Percentiles rank a stretch among this genome's conserved stretches.
phyloP scores from a whole-genome alignment of 2,888 invertebrate genomes.

The Andrena minutula region DNA sequence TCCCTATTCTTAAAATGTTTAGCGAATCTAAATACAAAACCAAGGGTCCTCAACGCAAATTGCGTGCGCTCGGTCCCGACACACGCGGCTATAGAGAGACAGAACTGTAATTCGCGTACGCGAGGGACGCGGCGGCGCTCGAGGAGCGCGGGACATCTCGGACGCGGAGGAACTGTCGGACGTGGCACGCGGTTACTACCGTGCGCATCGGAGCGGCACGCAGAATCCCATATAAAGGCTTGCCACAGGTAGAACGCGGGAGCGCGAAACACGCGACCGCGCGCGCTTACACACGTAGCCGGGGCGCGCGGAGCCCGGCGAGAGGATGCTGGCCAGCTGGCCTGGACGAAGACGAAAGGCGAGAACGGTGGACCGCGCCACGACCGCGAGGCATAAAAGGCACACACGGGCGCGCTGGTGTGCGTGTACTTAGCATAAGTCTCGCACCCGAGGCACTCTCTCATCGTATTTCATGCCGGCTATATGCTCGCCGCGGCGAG shows the following conservation, averaged over 20 bases:
- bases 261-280: slow-evolving; percentile 65
- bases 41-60: too few species aligned
- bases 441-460: slow-evolving; percentile 83
- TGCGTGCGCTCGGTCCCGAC: too few species aligned
- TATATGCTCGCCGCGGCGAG: slow-evolving; percentile 63
- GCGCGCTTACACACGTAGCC: slow-evolving; percentile 39
- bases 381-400: slow-evolving; percentile 65
- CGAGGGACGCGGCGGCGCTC: background rate
- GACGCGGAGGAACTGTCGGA: slow-evolving; percentile 24
- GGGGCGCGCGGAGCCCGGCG: slow-evolving; percentile 11
- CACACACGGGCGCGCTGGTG: slow-evolving; percentile 64
- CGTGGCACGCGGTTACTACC: slow-evolving; percentile 45
- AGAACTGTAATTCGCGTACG: background rate
- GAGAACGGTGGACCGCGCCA: slow-evolving; percentile 47
- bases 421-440: slow-evolving; percentile 83
- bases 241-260: slow-evolving; percentile 57
- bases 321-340: slow-evolving; percentile 19
- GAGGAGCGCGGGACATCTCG: slow-evolving; percentile 19
- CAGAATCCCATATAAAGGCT: slow-evolving; percentile 61
- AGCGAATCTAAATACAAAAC: too few species aligned
- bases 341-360: slow-evolving; percentile 53
- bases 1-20: too few species aligned
- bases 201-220: slow-evolving; percentile 34
- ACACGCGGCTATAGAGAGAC: too few species aligned
- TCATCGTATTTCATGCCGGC: slow-evolving; percentile 83